Percentiles rank a stretch among this genome's conserved stretches.
Evolutionary conservation across 2,113 vertebrate genomes (phyloP).

Genomic region (Tragelaphus strepsiceros): DNA sequence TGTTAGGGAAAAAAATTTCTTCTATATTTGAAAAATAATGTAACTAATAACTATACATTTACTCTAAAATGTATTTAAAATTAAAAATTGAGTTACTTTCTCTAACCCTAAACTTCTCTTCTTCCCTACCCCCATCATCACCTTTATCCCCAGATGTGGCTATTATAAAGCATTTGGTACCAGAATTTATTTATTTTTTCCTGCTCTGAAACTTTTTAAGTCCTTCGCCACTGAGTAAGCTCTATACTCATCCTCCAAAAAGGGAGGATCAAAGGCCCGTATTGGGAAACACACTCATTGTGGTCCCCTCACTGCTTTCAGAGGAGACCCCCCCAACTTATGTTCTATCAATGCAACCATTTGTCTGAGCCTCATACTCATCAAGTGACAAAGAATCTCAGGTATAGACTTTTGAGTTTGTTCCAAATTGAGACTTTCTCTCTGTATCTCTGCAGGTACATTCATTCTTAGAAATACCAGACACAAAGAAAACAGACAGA

Average conservation of each 20-base stretch:
- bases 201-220: neutral
- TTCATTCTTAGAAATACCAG: neutral
- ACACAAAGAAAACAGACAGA: neutral
- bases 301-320: neutral
- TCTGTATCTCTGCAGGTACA: too few relatives aligned
- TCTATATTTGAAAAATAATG: neutral
- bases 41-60: neutral
- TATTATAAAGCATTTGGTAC: neutral
- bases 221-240: neutral
- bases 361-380: neutral
- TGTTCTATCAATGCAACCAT: neutral
- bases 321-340: rapidly evolving
- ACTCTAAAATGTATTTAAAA: neutral
- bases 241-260: neutral
- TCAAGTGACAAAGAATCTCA: neutral
- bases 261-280: neutral
- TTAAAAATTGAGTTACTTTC: neutral
- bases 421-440: neutral
- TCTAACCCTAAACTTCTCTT: neutral
- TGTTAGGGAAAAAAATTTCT: neutral
- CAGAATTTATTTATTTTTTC: neutral
- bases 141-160: neutral
- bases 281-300: neutral
- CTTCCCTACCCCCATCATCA: rapidly evolving
- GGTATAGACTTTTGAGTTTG: neutral